Conservation (phyloP, 2,113 vertebrate species). For the Lycocorax pyrrhopterus region DNA sequence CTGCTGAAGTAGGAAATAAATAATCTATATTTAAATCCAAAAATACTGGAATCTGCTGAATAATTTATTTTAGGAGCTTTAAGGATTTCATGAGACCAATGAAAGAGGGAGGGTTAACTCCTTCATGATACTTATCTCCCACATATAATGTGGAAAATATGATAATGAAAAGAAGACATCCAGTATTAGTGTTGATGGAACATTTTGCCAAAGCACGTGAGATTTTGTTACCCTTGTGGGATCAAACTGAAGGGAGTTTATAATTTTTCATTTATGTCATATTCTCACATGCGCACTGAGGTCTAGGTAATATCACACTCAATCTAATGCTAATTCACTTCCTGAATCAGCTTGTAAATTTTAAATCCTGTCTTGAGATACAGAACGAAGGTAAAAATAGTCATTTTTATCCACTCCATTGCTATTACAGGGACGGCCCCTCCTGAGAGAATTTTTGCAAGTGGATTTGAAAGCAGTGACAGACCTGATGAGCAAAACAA, state of each 20-base stretch:
- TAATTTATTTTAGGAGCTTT: background rate
- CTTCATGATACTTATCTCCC: background rate
- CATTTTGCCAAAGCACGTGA: background rate
- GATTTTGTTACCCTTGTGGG: background rate
- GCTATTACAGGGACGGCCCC: background rate
- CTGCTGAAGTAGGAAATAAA: background rate
- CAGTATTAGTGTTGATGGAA: background rate
- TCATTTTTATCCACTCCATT: constrained; percentile 14
- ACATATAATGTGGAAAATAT: background rate
- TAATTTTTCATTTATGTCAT: background rate
- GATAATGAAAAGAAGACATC: background rate
- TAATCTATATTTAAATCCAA: background rate
- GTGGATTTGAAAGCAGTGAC: constrained; percentile 24
- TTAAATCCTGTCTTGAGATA: background rate
- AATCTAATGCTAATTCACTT: background rate
- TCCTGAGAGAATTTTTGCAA: background rate
- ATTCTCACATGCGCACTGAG: background rate
- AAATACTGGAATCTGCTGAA: background rate
- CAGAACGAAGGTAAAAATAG: background rate
- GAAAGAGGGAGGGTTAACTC: background rate
- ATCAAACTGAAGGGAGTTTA: background rate
- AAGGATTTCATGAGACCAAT: background rate
- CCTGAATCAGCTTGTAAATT: background rate
- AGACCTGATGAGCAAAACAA: constrained; percentile 32
- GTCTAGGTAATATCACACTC: background rate